phyloP scores from a whole-genome alignment of 1,140 invertebrate species.

The Diachasmimorpha longicaudata region DNA sequence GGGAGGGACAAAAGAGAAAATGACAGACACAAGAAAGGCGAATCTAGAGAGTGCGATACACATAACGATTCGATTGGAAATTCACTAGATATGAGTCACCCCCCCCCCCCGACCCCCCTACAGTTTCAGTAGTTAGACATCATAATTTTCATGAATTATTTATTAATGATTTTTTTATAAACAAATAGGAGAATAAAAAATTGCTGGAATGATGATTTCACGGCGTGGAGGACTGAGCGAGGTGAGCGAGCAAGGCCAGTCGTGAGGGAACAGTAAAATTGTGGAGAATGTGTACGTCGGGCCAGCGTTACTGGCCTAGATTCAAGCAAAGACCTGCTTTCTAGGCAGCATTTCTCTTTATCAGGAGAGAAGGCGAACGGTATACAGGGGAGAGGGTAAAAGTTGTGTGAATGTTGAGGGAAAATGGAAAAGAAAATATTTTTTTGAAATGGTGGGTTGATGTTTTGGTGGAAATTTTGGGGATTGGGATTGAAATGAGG shows the following conservation, averaged over 20 bases:
- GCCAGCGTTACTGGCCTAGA: conserved; percentile 59
- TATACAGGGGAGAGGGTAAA: neutral
- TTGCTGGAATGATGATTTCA: neutral
- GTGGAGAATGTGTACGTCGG: conserved; percentile 53
- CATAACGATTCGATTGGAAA: neutral
- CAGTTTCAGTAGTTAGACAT: neutral
- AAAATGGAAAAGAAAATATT: neutral
- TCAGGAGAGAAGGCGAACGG: conserved; percentile 37
- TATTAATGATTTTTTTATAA: neutral
- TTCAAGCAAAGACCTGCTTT: conserved; percentile 61
- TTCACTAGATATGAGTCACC: neutral
- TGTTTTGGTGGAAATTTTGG: too few relatives aligned
- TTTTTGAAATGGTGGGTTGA: too few relatives aligned
- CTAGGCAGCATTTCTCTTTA: conserved; percentile 64
- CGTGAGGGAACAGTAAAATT: conserved; percentile 59
- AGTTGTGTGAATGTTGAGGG: neutral
- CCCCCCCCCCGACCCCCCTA: neutral
- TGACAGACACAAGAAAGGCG: conserved; percentile 46
- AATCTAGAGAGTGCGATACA: conserved; percentile 14
- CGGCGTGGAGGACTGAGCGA: conserved; percentile 2
- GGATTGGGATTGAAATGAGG: too few relatives aligned
- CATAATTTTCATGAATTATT: neutral
- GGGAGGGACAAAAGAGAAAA: conserved; percentile 54
- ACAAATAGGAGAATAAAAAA: neutral
- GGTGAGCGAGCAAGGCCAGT: conserved; percentile 40